Conservation (phyloP, 2,113 vertebrate species). For the Thalassarche chlororhynchos region DNA sequence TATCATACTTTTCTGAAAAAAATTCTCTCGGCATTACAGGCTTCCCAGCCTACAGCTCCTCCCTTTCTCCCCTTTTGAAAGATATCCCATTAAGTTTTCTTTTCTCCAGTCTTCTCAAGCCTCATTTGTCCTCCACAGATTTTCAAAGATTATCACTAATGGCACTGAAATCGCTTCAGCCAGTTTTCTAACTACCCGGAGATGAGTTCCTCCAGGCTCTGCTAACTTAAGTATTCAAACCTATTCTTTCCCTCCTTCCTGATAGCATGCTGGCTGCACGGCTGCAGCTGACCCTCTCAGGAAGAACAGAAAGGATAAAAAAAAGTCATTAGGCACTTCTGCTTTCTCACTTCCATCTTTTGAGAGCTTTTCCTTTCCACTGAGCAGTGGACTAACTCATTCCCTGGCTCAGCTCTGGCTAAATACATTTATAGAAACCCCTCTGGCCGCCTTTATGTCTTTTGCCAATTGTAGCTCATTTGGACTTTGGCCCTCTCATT, state of each 20-base stretch:
- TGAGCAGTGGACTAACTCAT: background rate
- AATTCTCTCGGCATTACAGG: background rate
- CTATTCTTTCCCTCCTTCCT: background rate
- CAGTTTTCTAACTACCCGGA: background rate
- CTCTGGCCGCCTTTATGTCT: conserved; percentile 18
- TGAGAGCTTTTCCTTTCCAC: conserved; percentile 17
- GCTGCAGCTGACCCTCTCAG: conserved; percentile 6
- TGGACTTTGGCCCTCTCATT: conserved; percentile 26
- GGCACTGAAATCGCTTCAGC: conserved; percentile 24
- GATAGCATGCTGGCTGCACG: background rate
- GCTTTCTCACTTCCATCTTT: conserved; percentile 41
- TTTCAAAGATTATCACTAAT: conserved; percentile 45
- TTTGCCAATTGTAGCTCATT: conserved; percentile 41
- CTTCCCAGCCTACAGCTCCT: background rate
- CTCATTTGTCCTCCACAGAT: conserved; percentile 34
- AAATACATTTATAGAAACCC: conserved; percentile 15
- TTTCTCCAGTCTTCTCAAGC: conserved; percentile 4
- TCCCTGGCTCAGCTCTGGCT: conserved; percentile 6
- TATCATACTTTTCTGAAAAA: background rate
- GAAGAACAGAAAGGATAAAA: conserved; percentile 20
- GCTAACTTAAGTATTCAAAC: background rate
- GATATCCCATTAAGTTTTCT: background rate
- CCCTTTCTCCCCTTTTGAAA: background rate
- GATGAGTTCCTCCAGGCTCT: conserved; percentile 17
- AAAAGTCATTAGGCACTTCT: conserved; percentile 17